These are phyloP conservation scores for Aphidius gifuensis DNA, from an alignment of 1,140 invertebrate genomes.

Conservation along the genomic window DNA sequence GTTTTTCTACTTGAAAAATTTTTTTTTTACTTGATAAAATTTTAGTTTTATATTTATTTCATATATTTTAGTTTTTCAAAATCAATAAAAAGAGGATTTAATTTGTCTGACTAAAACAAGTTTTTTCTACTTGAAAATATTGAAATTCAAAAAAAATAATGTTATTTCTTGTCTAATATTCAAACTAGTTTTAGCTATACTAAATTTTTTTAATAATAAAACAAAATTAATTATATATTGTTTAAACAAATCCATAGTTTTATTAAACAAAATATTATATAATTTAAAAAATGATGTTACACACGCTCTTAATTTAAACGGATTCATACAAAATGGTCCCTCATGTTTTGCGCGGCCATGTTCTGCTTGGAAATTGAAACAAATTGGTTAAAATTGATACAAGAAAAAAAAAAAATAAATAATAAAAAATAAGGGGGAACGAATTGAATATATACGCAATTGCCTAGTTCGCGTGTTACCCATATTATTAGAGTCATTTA, in stretches of 20 bases:
- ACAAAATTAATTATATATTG: no score
- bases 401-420: slow-evolving; percentile 4
- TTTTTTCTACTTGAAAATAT: background rate
- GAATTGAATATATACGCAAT: slow-evolving; percentile 3
- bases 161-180: no score
- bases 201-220: no score
- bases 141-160: background rate
- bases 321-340: slow-evolving; percentile 42
- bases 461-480: background rate
- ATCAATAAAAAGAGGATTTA: background rate
- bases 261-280: no score
- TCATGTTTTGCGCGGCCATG: slow-evolving; percentile 32
- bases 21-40: no score
- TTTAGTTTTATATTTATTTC: no score
- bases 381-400: slow-evolving; percentile 42
- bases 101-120: background rate
- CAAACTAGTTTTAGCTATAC: no score
- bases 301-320: background rate
- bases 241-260: no score
- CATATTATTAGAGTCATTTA: no score
- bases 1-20: background rate
- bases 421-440: background rate
- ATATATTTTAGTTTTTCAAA: no score
- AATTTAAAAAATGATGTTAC: background rate
- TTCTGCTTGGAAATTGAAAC: slow-evolving; percentile 42